Base-by-base conservation (phyloP, 2,113 vertebrate genomes). In the Mungos mungo region DNA sequence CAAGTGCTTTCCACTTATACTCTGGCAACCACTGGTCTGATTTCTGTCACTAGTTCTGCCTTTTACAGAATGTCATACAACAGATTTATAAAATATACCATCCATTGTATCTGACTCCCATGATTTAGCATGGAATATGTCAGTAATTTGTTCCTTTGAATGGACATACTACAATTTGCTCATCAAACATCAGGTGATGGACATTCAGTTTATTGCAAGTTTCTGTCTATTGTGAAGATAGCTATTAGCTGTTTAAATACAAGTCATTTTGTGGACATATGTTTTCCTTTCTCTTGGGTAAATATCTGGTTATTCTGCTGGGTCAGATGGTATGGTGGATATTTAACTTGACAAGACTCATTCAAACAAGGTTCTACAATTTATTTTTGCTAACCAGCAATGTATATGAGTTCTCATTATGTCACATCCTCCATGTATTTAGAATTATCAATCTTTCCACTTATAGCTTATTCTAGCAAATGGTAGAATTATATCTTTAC, bases 71-170 rank as follows among this genome's bases (percentile, higher is more conserved):
- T 31, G 38, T 93, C 81, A 81, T 1, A 81, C 65, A 84, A 77
- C 8, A 69, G 47, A 69, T 50, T 83, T 35, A 80, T 31, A 63
- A 10, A 85, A 52, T 63, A 65, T 15, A 54, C 6, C 45, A 19
- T 65, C 71, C 14, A 89, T 1, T 33, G 41, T 33, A 41, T 38
- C 71, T 93, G 29, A 65, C 41, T 93, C 89, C 35, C 50, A 19
- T 57, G 15, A 93, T 12, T 38, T 19, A 71, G 77, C 27, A 83
- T 33, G 7, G 52, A 88, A 72, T 71, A 7, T 52, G 80, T 74
- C 27, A n/a, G 66, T 52, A 71, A 79, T 95, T 60, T 93, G 66
- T 68, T 93, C 54, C 45, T 93, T 60, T 79, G 50, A 89, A 84
- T 54, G 33, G 54, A 86, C 60, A 86, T 35, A 90, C 47, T 21